phyloP scores from a whole-genome alignment of 2,113 vertebrate genomes.

The Ranitomeya variabilis region DNA sequence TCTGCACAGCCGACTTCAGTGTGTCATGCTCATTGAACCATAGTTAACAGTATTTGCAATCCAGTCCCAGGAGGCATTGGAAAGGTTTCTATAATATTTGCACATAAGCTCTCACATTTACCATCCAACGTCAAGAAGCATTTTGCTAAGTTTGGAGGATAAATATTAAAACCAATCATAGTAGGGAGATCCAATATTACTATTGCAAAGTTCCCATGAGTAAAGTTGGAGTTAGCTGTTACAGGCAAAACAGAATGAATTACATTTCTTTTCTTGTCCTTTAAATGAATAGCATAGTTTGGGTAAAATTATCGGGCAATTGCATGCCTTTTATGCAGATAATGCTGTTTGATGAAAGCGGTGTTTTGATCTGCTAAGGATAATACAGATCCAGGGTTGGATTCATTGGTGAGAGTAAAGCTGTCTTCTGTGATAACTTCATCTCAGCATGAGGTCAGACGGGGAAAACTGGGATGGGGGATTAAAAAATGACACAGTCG shows the following conservation, averaged over 20 bases:
- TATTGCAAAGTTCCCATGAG: conserved; percentile 79
- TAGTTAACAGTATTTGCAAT: conserved; percentile 74
- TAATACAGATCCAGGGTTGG: conserved; percentile 90
- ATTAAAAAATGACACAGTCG: conserved; percentile 92
- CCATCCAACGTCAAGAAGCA: conserved; percentile 66
- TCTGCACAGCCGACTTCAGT: not conserved
- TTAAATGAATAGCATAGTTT: conserved; percentile 92
- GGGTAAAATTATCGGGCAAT: conserved; percentile 92
- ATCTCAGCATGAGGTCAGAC: conserved; percentile 95
- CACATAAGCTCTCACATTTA: conserved; percentile 70
- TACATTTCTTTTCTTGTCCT: conserved; percentile 86
- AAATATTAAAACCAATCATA: conserved; percentile 66
- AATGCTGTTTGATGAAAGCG: conserved; percentile 95
- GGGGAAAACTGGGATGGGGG: conserved; percentile 91
- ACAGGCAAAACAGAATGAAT: conserved; percentile 72
- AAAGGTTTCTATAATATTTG: conserved; percentile 70
- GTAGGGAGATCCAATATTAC: conserved; percentile 73
- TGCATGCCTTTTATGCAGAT: conserved; percentile 98
- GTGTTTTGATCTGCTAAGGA: conserved; percentile 94
- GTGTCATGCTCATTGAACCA: conserved; percentile 69
- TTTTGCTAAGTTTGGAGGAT: conserved; percentile 73
- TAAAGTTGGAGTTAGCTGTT: conserved; percentile 74
- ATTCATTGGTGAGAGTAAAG: conserved; percentile 94
- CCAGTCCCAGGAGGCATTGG: conserved; percentile 68
- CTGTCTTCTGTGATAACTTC: conserved; percentile 99